Percentiles rank a stretch among this genome's conserved stretches.
Evolutionary conservation across 2,113 vertebrate species (phyloP).

Genomic region (Solea senegalensis): DNA sequence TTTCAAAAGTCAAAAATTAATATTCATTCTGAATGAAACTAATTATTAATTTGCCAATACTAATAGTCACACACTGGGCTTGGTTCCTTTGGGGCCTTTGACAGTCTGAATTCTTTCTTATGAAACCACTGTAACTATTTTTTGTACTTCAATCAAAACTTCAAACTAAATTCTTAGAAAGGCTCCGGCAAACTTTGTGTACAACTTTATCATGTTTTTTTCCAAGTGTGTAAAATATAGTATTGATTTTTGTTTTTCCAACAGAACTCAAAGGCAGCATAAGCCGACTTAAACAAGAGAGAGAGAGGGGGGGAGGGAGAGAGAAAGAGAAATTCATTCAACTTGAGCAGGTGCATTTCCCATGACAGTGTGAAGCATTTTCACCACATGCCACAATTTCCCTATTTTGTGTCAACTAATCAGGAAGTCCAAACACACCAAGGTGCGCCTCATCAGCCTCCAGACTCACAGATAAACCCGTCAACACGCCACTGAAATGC

Average conservation of each 20-base stretch:
- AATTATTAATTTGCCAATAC: neutral
- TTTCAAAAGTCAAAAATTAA: neutral
- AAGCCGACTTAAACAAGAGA: neutral
- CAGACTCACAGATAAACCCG: conserved; percentile 48
- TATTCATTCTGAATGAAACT: neutral
- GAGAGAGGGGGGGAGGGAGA: too few relatives aligned
- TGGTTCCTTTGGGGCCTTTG: neutral
- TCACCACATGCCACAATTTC: conserved; percentile 50
- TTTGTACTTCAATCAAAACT: neutral
- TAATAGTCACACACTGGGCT: neutral
- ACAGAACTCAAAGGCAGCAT: conserved; percentile 16
- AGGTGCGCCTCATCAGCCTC: conserved; percentile 56
- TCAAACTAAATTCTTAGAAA: neutral
- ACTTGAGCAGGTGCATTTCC: conserved; percentile 40
- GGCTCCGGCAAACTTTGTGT: neutral
- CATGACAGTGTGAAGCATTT: conserved; percentile 27
- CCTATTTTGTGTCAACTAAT: conserved; percentile 63
- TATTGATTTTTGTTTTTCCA: conserved; percentile 4
- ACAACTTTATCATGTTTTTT: conserved; percentile 1
- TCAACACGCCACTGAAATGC: conserved; percentile 52
- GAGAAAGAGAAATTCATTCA: conserved; percentile 23
- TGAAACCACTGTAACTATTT: too few relatives aligned
- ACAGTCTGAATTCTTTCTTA: too few relatives aligned
- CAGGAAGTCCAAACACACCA: conserved; percentile 57
- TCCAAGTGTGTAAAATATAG: neutral